Percentiles rank a stretch among this genome's conserved stretches.
Evolutionary conservation across 2,113 vertebrate genomes (phyloP).

Genomic region (Raja brachyura): DNA sequence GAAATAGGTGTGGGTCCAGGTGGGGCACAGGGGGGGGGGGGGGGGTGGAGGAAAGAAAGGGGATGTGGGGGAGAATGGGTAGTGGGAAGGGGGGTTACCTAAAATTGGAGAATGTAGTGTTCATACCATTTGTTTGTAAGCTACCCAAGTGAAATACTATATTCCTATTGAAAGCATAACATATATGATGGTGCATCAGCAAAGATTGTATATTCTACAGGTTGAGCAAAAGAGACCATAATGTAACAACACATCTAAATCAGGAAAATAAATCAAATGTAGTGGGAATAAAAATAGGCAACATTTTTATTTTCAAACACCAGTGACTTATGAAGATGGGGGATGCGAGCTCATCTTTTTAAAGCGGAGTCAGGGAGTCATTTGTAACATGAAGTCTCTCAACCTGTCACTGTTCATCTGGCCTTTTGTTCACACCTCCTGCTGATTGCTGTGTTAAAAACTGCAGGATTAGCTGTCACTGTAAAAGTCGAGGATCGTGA

Average conservation of each 20-base stretch:
- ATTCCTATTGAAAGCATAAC: too few relatives aligned
- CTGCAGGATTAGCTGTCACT: conserved; percentile 1
- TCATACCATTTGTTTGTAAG: too few relatives aligned
- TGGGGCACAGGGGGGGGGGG: too few relatives aligned
- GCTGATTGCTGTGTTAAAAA: conserved; percentile 20
- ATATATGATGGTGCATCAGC: not conserved
- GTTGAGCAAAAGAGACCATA: not conserved
- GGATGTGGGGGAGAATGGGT: too few relatives aligned
- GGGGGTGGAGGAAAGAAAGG: too few relatives aligned
- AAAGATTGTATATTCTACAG: not conserved
- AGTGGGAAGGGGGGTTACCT: too few relatives aligned
- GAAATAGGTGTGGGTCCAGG: too few relatives aligned
- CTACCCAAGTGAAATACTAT: too few relatives aligned
- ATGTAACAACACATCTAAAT: not conserved
- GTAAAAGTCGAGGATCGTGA: not conserved
- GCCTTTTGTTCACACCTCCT: not conserved
- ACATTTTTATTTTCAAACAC: too few relatives aligned
- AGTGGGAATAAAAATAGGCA: not conserved
- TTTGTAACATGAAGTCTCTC: not conserved
- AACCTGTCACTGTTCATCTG: not conserved
- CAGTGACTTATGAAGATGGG: not conserved
- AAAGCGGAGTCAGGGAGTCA: not conserved
- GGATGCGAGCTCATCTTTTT: too few relatives aligned
- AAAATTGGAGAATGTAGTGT: too few relatives aligned
- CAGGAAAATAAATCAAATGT: not conserved